Percentiles rank a stretch among this genome's conserved stretches.
Evolutionary conservation across 2,888 invertebrate genomes (phyloP).

Genomic region (Meloe dianella): DNA sequence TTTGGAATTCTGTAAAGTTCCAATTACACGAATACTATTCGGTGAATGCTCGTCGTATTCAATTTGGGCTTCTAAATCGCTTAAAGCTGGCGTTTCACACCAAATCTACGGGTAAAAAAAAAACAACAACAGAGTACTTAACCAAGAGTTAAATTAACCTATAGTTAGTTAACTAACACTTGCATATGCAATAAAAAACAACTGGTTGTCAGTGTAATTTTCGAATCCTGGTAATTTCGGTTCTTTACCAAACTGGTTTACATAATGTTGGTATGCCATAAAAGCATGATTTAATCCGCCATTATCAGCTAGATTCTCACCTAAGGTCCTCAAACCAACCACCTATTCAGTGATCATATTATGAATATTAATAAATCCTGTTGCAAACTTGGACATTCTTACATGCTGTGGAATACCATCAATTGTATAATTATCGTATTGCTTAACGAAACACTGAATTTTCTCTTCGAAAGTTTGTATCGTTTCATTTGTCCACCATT

Average conservation of each 20-base stretch:
- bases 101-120: slow-evolving; percentile 67
- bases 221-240: slow-evolving; percentile 76
- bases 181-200: slow-evolving; percentile 82
- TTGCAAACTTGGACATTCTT: slow-evolving; percentile 43
- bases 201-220: slow-evolving; percentile 71
- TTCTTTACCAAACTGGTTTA: slow-evolving; percentile 66
- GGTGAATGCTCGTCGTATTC: slow-evolving; percentile 76
- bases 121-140: no score
- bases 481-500: slow-evolving; percentile 88
- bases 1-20: slow-evolving; percentile 73
- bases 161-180: slow-evolving; percentile 66
- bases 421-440: slow-evolving; percentile 75
- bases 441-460: slow-evolving; percentile 83
- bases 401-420: slow-evolving; percentile 69
- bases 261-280: slow-evolving; percentile 69
- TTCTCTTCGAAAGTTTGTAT: slow-evolving; percentile 76
- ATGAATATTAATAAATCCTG: slow-evolving; percentile 12
- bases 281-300: slow-evolving; percentile 79
- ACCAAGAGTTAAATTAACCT: background rate
- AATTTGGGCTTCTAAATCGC: slow-evolving; percentile 68
- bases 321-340: slow-evolving; percentile 76
- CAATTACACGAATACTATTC: slow-evolving; percentile 70
- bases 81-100: slow-evolving; percentile 78
- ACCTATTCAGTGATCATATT: slow-evolving; percentile 61
- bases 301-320: slow-evolving; percentile 85